Evolutionary conservation across 2,797 vertebrate genomes (phyloP).

Genomic region (Gadopsis marmoratus): DNA sequence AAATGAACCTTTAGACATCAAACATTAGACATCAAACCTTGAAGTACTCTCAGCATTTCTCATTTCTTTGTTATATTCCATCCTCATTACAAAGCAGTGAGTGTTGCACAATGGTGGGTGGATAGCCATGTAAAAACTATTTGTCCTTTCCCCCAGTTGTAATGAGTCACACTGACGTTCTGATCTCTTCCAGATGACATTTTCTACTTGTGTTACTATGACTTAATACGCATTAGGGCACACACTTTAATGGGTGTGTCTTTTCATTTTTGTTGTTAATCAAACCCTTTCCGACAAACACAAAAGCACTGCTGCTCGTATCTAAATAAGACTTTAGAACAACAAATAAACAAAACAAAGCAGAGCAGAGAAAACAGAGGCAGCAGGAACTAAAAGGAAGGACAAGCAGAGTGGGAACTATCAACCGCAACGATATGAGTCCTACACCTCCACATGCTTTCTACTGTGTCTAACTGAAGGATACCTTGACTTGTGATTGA

Average conservation of each 20-base stretch:
- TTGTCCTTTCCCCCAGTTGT: background rate
- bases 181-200: slow-evolving; percentile 11
- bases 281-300: background rate
- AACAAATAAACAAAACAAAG: slow-evolving; percentile 30
- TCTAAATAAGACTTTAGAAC: slow-evolving; percentile 27
- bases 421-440: slow-evolving; percentile 20
- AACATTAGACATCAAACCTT: background rate
- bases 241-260: slow-evolving; percentile 14
- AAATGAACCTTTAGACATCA: background rate
- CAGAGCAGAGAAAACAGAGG: slow-evolving; percentile 16
- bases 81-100: slow-evolving; percentile 19
- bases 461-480: slow-evolving; percentile 44
- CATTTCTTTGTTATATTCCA: slow-evolving; percentile 4
- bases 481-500: slow-evolving; percentile 64
- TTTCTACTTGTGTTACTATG: slow-evolving; percentile 5
- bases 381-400: slow-evolving; percentile 7
- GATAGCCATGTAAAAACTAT: slow-evolving; percentile 8
- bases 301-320: slow-evolving; percentile 11
- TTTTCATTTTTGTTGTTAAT: background rate
- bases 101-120: slow-evolving; percentile 3
- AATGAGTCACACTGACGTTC: slow-evolving; percentile 27
- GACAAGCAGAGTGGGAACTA: slow-evolving; percentile 33
- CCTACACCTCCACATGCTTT: slow-evolving; percentile 32
- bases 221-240: background rate
- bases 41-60: background rate